Evolutionary conservation across 2,888 invertebrate genomes (phyloP), one percentile per base, ranked within the genome.

Genomic region (Argynnis bischoffii): DNA sequence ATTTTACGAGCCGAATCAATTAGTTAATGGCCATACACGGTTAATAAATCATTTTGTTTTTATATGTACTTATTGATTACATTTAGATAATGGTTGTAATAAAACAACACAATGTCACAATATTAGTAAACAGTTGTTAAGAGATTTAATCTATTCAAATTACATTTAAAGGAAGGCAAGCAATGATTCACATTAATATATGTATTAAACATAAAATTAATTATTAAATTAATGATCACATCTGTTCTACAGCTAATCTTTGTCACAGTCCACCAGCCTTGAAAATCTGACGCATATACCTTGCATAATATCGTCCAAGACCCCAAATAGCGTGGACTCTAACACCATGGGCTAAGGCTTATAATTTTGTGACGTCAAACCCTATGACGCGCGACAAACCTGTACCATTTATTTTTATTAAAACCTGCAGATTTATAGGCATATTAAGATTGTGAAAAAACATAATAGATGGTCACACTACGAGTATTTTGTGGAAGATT

Each of bases 201-300:
- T 11, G 35, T 6, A 1, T 8, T 8, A 35, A 35, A 35, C 8
- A 35, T 8, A 35, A 6, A 8, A 35, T 35, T 16, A 15, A 14
- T 3, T 55, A 11, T 21, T 57, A 35, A 35, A 35, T 51, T 35
- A 51, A 31, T 16, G 14, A 35, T 11, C 50, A n/a, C 51, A 8
- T 53, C 61, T 56, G 51, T 51, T 60, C n/a, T 55, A 16, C 13
- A 21, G n/a, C 50, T 61, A 55, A 21, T 66, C 66, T 66, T 46
- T 66, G 66, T 66, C 60, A 59, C 60, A 31, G 48, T 66, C 66
- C 35, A 54, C 15, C 50, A 61, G 41, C 66, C 61, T 66, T 55
- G 66, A 54, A 16, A 26, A 55, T 50, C 46, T 50, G 66, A 55
- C 66, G 66, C 61, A 50, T 61, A 50, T 48, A 35, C 55, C 66